These are phyloP conservation scores for Calyptommatus sinebrachiatus DNA, from an alignment of 2,113 vertebrate species.

Conservation along the genomic window DNA sequence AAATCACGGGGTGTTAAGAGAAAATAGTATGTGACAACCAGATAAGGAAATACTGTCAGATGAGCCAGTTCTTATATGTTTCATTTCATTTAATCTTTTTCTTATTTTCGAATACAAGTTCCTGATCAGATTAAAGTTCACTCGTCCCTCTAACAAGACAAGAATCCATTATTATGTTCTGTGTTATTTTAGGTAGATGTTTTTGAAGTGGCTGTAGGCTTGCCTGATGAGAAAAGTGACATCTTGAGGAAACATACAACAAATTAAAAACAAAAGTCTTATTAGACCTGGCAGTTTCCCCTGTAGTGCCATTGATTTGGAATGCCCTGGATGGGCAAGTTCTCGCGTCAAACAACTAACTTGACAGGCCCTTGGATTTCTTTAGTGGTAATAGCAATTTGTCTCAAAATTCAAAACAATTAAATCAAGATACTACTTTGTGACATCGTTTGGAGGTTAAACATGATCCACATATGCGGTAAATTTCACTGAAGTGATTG, in stretches of 20 bases:
- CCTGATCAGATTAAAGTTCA: slow-evolving; percentile 35
- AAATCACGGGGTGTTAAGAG: neutral
- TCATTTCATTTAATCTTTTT: neutral
- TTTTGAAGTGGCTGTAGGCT: slow-evolving; percentile 61
- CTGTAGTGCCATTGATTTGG: slow-evolving; percentile 61
- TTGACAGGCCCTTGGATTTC: slow-evolving; percentile 54
- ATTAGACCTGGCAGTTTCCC: slow-evolving; percentile 67
- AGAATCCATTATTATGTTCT: slow-evolving; percentile 56
- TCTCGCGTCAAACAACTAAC: slow-evolving; percentile 39
- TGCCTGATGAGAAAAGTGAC: slow-evolving; percentile 64
- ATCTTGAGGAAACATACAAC: slow-evolving; percentile 60
- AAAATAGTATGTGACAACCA: neutral
- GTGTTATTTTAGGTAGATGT: slow-evolving; percentile 49
- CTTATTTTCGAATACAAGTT: neutral
- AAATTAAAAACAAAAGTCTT: slow-evolving; percentile 66
- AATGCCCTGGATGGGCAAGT: slow-evolving; percentile 55
- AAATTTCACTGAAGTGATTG: neutral
- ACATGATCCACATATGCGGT: neutral
- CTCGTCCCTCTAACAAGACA: slow-evolving; percentile 49
- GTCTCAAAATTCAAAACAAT: slow-evolving; percentile 52
- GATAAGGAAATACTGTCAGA: neutral
- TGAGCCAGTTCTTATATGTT: neutral
- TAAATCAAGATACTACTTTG: slow-evolving; percentile 42
- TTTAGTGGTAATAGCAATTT: slow-evolving; percentile 52
- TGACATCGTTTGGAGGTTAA: slow-evolving; percentile 11